Conservation (phyloP, 2,888 invertebrate genomes). For the Bimastos eiseni region DNA sequence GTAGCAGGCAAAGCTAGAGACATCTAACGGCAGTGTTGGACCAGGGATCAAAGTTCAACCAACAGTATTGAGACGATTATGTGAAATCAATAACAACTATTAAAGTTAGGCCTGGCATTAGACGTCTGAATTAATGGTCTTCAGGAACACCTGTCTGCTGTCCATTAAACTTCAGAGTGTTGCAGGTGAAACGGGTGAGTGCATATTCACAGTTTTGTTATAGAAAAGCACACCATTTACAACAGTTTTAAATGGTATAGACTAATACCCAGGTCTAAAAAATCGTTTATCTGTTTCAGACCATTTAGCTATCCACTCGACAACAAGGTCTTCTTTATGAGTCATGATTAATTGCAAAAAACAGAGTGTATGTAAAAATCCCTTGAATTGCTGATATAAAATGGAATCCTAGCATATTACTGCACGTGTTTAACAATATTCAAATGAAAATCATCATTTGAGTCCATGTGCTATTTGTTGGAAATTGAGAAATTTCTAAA, state of each 20-base stretch:
- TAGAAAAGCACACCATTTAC: background rate
- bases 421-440: background rate
- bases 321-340: too few species aligned
- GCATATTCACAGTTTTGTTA: background rate
- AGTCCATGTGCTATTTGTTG: background rate
- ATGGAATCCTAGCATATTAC: background rate
- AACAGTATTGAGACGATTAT: background rate
- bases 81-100: background rate
- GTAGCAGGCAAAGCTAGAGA: background rate
- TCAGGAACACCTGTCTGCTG: background rate
- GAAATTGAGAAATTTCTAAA: background rate
- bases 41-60: background rate
- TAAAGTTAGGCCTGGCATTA: background rate
- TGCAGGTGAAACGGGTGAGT: background rate
- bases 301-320: too few species aligned
- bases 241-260: background rate
- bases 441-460: background rate
- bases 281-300: too few species aligned
- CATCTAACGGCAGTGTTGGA: background rate
- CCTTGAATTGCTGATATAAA: background rate
- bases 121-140: background rate
- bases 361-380: background rate
- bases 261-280: background rate
- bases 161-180: background rate
- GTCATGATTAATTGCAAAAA: too few species aligned